Percentiles rank a stretch among this genome's conserved stretches.
Conservation (phyloP, 2,888 invertebrate genomes). For the Desoria tigrina region DNA sequence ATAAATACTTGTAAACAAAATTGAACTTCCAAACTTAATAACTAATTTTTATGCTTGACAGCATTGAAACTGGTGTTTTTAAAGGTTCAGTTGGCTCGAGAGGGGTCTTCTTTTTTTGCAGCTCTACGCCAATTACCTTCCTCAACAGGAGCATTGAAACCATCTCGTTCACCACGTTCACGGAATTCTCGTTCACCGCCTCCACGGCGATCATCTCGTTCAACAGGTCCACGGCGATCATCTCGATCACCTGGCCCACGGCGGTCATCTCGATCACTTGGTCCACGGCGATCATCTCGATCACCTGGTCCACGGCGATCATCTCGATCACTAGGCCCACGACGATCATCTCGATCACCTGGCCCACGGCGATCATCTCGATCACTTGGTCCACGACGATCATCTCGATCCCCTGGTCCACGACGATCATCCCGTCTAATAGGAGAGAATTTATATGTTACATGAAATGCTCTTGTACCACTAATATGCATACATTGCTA, state of each 20-base stretch:
- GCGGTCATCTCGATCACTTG: conserved; percentile 20
- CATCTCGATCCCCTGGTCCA: conserved; percentile 23
- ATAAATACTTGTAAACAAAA: conserved; percentile 20
- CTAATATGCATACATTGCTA: no score
- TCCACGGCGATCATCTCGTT: conserved; percentile 14
- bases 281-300: conserved; percentile 24
- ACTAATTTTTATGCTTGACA: not conserved
- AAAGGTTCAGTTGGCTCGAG: conserved; percentile 26
- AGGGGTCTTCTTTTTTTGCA: conserved; percentile 27
- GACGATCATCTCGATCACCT: conserved; percentile 20
- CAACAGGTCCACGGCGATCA: conserved; percentile 6
- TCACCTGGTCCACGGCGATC: conserved; percentile 19
- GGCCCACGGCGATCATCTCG: conserved; percentile 27
- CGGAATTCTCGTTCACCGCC: not conserved
- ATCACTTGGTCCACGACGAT: conserved; percentile 15
- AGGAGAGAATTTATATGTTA: no score
- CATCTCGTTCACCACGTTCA: not conserved
- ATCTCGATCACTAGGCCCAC: conserved; percentile 25
- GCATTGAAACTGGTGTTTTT: not conserved
- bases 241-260: conserved; percentile 4
- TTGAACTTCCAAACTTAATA: not conserved
- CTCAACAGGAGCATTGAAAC: conserved; percentile 8
- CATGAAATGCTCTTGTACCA: no score
- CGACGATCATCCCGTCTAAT: conserved; percentile 9
- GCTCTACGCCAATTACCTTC: conserved; percentile 40